Conservation (phyloP, 30 jellyfish, hydroid and myxozoan genomes). For the Clytia hemisphaerica region DNA sequence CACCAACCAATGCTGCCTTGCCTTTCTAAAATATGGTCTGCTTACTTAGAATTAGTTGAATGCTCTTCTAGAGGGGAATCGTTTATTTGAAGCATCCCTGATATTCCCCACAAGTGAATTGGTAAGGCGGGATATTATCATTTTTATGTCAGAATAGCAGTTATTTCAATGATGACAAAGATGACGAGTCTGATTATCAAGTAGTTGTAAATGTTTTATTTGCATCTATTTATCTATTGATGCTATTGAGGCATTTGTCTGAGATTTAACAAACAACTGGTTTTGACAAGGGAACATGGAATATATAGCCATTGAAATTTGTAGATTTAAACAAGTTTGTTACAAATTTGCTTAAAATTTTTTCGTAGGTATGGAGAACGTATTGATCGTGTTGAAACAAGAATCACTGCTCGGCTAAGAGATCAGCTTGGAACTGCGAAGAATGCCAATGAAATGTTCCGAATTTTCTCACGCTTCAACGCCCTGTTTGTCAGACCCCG, state of each 20-base stretch:
- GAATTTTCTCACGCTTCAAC: conserved; percentile 81
- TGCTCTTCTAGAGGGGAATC: too few species aligned
- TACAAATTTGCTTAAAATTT: background rate
- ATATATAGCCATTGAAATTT: background rate
- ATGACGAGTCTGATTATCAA: too few species aligned
- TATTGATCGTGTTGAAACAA: conserved; percentile 85
- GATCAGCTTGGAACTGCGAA: conserved; percentile 94
- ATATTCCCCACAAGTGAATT: too few species aligned
- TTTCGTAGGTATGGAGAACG: conserved; percentile 64
- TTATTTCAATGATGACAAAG: too few species aligned
- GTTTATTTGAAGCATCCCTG: too few species aligned
- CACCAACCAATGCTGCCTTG: too few species aligned
- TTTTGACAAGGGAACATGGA: background rate
- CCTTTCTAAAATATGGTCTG: too few species aligned
- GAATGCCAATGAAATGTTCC: conserved; percentile 92
- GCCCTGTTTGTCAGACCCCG: conserved; percentile 85
- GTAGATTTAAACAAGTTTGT: background rate
- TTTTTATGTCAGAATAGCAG: too few species aligned
- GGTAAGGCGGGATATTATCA: too few species aligned
- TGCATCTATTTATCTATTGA: background rate
- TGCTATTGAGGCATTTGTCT: conserved; percentile 26
- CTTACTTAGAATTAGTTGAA: too few species aligned
- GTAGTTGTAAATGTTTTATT: background rate
- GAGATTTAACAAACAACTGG: background rate
- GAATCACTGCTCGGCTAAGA: conserved; percentile 77